These are phyloP conservation scores for Thalassoma bifasciatum DNA, from an alignment of 2,113 vertebrate species.

Conservation along the genomic window DNA sequence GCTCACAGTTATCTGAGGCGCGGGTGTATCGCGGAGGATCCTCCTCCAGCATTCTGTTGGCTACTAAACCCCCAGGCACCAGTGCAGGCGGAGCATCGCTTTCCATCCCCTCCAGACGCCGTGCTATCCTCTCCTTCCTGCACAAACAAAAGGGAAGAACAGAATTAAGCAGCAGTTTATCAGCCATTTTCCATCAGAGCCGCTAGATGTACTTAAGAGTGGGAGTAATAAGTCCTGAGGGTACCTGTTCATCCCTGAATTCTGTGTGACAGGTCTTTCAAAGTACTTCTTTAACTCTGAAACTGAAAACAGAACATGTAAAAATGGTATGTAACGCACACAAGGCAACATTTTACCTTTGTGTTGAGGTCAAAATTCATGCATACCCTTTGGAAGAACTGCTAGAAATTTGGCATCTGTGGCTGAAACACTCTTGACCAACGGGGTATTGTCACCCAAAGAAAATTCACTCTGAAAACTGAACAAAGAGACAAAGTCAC, in stretches of 20 bases:
- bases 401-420: constrained; percentile 88
- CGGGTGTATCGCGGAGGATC: constrained; percentile 94
- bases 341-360: not conserved
- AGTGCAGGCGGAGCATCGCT: constrained; percentile 90
- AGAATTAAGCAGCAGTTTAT: not conserved
- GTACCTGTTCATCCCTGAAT: constrained; percentile 95
- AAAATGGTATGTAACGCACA: not conserved
- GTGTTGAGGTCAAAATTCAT: not conserved
- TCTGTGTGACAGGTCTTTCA: constrained; percentile 83
- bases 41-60: constrained; percentile 93
- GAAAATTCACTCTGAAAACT: constrained; percentile 92
- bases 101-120: constrained; percentile 95
- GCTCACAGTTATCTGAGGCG: constrained; percentile 91
- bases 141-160: not conserved
- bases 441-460: constrained; percentile 82
- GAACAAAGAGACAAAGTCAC: constrained; percentile 37
- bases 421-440: constrained; percentile 85
- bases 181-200: not conserved
- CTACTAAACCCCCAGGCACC: constrained; percentile 88
- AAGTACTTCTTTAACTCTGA: constrained; percentile 97
- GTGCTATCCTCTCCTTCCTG: constrained; percentile 96
- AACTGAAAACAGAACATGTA: constrained; percentile 80
- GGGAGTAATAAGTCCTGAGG: not conserved
- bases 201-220: not conserved
- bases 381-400: constrained; percentile 91